These are phyloP conservation scores for Malurus melanocephalus DNA, from an alignment of 2,113 vertebrate genomes.

Conservation along the genomic window DNA sequence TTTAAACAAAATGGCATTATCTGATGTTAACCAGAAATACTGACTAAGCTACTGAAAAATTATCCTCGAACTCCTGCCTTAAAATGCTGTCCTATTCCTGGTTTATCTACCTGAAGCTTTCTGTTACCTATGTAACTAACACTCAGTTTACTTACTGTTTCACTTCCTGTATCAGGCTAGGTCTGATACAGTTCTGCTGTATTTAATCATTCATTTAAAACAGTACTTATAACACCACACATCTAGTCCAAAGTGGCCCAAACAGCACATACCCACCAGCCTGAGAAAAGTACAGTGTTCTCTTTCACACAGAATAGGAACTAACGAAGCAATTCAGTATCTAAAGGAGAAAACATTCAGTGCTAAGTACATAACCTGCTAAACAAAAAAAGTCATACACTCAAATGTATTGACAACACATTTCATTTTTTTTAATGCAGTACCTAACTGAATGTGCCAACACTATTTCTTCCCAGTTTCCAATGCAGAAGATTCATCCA, in stretches of 20 bases:
- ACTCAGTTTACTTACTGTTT: neutral
- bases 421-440: neutral
- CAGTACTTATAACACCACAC: neutral
- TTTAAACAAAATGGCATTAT: neutral
- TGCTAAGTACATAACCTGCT: neutral
- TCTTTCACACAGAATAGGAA: neutral
- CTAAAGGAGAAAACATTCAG: neutral
- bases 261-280: neutral
- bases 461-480: neutral
- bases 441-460: neutral
- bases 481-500: neutral
- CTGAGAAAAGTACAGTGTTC: neutral
- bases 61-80: neutral
- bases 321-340: neutral
- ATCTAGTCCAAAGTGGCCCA: neutral
- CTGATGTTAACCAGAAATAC: neutral
- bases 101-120: neutral
- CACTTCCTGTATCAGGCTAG: neutral
- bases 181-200: rapidly evolving
- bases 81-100: neutral
- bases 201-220: neutral
- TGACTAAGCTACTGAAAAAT: neutral
- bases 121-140: neutral
- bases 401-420: neutral
- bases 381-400: neutral